Evolutionary conservation across 2,113 vertebrate genomes (phyloP), one percentile per base, ranked within the genome.

Genomic region (Canis aureus): DNA sequence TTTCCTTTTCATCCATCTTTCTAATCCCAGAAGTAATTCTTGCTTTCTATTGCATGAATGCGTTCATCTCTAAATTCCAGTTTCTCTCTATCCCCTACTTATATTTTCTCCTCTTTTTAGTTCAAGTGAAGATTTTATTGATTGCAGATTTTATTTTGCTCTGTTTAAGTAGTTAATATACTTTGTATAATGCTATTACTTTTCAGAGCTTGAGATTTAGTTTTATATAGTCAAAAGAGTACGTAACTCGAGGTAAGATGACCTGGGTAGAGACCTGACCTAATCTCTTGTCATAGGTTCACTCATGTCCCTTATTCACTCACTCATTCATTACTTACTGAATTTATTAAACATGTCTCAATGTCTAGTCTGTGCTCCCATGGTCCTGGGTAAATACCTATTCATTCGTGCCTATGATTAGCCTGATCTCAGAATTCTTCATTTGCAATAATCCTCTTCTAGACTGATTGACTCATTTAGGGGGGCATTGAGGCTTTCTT

Each of bases 1-100:
- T 79, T 25, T 55, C 49, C 27, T 94, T 97, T 94, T 43, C 43
- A 69, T 82, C 94, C 8, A 60, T 84, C 16, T 67, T 94, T 90
- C 35, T 66, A 69, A 82, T 93, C 6, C 92, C 38, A 80, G 43
- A 69, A 60, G 2, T 82, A 35, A 90, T 73, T 95, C 73, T 87
- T 81, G 19, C 11, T 89, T 92, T 84, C 53, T 82, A 3, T 73
- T 69, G 92, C 15, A 22, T 73, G 20, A 86, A 49, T 11, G 8
- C 2, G 67, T 11, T 17, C 1, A 38, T 62, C 29, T 92, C 9
- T 94, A 76, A 90, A 55, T 43, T 4, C 32, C 25, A 76, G 13
- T 12, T 91, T 92, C 20, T 25, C 13, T 91, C 19, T 49, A 8
- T 12, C 11, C 23, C 3, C 2, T 73, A 81, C 19, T 74, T 6